A percentile compares a stretch with the other conserved stretches of the same genome.
Evolutionary conservation across 2,113 vertebrate species (phyloP).

Genomic region (Tapirus terrestris): DNA sequence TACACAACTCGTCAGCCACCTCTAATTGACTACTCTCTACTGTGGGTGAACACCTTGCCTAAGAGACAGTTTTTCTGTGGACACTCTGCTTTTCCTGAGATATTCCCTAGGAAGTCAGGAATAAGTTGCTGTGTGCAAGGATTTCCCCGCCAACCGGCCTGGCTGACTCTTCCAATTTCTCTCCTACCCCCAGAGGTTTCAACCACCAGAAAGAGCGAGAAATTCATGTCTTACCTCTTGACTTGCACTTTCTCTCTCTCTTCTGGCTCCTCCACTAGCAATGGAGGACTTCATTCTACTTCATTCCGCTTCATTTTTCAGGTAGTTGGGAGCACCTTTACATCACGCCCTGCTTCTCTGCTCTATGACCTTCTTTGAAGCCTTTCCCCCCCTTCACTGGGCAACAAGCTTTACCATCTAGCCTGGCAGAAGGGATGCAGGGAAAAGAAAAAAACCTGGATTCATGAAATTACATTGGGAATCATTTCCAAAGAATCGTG

Average conservation of each 20-base stretch:
- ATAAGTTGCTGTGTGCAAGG: not conserved
- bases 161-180: not conserved
- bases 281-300: not conserved
- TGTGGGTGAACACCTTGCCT: not conserved
- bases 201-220: not conserved
- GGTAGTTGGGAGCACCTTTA: not conserved
- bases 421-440: not conserved
- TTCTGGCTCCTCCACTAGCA: not conserved
- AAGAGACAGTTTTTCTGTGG: not conserved
- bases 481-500: not conserved
- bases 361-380: not conserved
- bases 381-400: not conserved
- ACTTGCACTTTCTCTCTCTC: not conserved
- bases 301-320: not conserved
- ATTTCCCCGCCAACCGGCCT: not conserved
- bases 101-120: not conserved
- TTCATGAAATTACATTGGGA: not conserved
- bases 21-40: not conserved
- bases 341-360: not conserved
- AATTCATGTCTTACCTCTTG: not conserved
- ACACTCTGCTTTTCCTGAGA: not conserved
- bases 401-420: not conserved
- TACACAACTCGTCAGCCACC: not conserved
- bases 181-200: not conserved
- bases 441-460: not conserved